phyloP scores from a whole-genome alignment of 2,888 invertebrate species.

The Dendrolimus houi region DNA sequence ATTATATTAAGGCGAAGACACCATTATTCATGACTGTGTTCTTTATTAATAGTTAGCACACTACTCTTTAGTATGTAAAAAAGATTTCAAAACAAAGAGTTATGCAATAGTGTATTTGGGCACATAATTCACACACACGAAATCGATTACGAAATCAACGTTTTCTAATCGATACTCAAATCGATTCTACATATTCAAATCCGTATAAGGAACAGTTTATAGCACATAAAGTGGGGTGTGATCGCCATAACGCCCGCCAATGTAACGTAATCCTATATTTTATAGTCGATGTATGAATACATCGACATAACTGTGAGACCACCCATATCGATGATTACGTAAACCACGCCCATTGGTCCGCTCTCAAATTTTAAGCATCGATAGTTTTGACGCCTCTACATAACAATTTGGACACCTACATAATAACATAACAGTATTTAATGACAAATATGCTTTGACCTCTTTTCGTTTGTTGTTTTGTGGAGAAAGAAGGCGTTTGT shows the following conservation, averaged over 20 bases:
- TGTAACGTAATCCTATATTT: conserved; percentile 49
- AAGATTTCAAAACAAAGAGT: no score
- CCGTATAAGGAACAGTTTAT: conserved; percentile 27
- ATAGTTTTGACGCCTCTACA: conserved; percentile 24
- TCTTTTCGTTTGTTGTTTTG: conserved; percentile 8
- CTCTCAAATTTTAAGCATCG: conserved; percentile 54
- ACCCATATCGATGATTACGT: conserved; percentile 52
- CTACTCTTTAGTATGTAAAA: no score
- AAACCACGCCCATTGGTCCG: conserved; percentile 49
- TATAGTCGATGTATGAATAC: conserved; percentile 31
- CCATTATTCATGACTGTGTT: no score
- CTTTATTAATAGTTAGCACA: no score
- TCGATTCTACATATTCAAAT: conserved; percentile 7
- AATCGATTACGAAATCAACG: not conserved
- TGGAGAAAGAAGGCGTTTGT: no score
- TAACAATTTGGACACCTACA: conserved; percentile 46
- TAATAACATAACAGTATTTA: conserved; percentile 14
- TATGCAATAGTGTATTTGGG: no score
- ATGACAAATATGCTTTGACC: conserved; percentile 11
- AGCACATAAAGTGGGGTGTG: conserved; percentile 54
- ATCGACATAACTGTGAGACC: conserved; percentile 39
- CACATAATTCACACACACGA: not conserved
- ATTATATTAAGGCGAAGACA: no score
- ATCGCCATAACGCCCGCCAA: conserved; percentile 32
- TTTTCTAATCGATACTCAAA: not conserved